A percentile compares a stretch with the other conserved stretches of the same genome.
Evolutionary conservation across 2,888 invertebrate species (phyloP).

Genomic region (Poecilobothrus nobilitatus): DNA sequence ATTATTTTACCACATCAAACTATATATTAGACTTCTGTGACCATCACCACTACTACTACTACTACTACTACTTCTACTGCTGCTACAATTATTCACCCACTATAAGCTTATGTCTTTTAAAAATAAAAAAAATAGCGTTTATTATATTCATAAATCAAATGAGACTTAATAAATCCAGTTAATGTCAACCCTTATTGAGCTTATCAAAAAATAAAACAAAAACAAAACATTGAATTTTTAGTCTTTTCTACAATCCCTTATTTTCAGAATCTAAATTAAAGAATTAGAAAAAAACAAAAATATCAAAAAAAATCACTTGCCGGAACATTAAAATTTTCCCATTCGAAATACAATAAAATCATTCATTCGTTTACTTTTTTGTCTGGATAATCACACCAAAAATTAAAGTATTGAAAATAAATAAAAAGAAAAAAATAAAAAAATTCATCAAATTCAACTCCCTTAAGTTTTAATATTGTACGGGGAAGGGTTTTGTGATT

Average conservation of each 20-base stretch:
- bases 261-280: neutral
- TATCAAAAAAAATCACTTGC: neutral
- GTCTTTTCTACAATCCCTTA: too few relatives aligned
- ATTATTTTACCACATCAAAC: too few relatives aligned
- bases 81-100: too few relatives aligned
- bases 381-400: neutral
- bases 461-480: neutral
- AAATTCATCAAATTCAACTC: neutral
- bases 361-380: neutral
- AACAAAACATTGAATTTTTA: too few relatives aligned
- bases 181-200: neutral
- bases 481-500: neutral
- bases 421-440: neutral
- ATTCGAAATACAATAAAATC: too few relatives aligned
- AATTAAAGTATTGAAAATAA: neutral
- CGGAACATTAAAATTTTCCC: neutral
- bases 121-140: neutral
- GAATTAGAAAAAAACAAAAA: too few relatives aligned
- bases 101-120: too few relatives aligned
- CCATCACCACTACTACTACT: too few relatives aligned
- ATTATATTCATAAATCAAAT: constrained; percentile 8
- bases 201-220: neutral
- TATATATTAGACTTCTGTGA: too few relatives aligned
- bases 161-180: constrained; percentile 8
- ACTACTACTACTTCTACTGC: too few relatives aligned